Conservation (phyloP, 37 sponge, comb jelly and placozoan genomes). For the Bolinopsis microptera region DNA sequence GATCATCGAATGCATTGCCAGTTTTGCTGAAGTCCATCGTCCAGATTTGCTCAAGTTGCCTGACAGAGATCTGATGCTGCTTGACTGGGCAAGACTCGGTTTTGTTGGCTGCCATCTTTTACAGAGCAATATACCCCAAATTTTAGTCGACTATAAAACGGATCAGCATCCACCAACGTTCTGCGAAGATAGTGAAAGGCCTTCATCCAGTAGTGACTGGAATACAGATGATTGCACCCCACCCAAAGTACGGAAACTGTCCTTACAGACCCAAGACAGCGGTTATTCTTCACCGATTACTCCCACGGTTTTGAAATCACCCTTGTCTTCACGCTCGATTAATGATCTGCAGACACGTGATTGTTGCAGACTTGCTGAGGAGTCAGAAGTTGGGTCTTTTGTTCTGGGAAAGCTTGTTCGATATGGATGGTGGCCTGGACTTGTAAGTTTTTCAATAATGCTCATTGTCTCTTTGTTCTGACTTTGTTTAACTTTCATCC, state of each 20-base stretch:
- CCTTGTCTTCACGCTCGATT: background rate
- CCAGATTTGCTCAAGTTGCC: background rate
- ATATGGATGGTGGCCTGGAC: constrained; percentile 64
- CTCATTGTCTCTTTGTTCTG: background rate
- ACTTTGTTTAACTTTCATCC: no score
- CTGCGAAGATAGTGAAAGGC: background rate
- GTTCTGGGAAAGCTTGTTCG: constrained; percentile 16
- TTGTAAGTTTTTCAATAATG: background rate
- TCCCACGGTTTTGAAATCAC: background rate
- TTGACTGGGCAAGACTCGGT: constrained; percentile 33
- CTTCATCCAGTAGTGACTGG: background rate
- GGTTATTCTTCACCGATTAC: background rate
- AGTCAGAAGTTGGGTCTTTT: constrained; percentile 32
- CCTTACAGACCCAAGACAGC: background rate
- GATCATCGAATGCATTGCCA: background rate
- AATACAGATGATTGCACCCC: background rate
- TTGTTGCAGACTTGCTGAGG: no score
- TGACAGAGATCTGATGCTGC: constrained; percentile 17
- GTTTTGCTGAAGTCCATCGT: constrained; percentile 2
- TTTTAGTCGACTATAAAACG: background rate
- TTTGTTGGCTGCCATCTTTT: background rate
- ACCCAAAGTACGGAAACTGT: background rate
- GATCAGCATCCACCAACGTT: background rate
- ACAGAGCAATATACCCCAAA: background rate
- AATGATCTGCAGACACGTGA: background rate